Evolutionary conservation across 2,797 vertebrate genomes (phyloP).

Genomic region (Betta splendens): DNA sequence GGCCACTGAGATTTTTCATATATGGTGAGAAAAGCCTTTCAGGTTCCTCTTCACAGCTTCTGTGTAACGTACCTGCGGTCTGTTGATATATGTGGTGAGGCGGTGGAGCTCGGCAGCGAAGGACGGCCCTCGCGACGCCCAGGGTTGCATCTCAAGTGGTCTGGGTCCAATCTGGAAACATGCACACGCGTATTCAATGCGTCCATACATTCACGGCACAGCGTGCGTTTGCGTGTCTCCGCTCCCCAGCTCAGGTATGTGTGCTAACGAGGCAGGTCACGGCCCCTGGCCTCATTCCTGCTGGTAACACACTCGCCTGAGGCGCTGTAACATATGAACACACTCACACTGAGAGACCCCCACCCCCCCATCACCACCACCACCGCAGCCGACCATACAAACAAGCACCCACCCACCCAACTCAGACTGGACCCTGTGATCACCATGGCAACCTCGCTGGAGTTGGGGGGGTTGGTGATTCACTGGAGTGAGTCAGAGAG

Average conservation of each 20-base stretch:
- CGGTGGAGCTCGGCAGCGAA: slow-evolving; percentile 74
- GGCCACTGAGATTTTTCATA: slow-evolving; percentile 1
- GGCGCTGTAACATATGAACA: slow-evolving; percentile 54
- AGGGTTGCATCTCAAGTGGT: slow-evolving; percentile 70
- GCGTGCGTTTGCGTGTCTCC: slow-evolving; percentile 15
- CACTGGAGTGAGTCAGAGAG: slow-evolving; percentile 75
- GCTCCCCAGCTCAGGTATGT: slow-evolving; percentile 36
- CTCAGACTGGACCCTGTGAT: slow-evolving; percentile 57
- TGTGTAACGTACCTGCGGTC: slow-evolving; percentile 68
- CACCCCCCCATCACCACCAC: too few relatives aligned
- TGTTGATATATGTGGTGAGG: slow-evolving; percentile 70
- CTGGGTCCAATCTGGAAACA: slow-evolving; percentile 55
- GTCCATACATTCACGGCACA: slow-evolving; percentile 36
- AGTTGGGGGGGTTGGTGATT: slow-evolving; percentile 53
- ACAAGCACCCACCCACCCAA: slow-evolving; percentile 33
- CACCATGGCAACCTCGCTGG: slow-evolving; percentile 70
- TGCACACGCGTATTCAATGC: slow-evolving; percentile 26
- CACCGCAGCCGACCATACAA: too few relatives aligned
- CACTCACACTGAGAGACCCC: slow-evolving; percentile 26
- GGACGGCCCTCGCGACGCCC: slow-evolving; percentile 68
- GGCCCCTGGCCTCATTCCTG: slow-evolving; percentile 57
- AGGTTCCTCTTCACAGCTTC: too few relatives aligned
- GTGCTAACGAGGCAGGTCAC: slow-evolving; percentile 55
- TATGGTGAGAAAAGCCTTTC: not conserved
- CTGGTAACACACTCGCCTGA: slow-evolving; percentile 54